Evolutionary conservation across 2,888 invertebrate genomes (phyloP).

Genomic region (Dendrolimus pini): DNA sequence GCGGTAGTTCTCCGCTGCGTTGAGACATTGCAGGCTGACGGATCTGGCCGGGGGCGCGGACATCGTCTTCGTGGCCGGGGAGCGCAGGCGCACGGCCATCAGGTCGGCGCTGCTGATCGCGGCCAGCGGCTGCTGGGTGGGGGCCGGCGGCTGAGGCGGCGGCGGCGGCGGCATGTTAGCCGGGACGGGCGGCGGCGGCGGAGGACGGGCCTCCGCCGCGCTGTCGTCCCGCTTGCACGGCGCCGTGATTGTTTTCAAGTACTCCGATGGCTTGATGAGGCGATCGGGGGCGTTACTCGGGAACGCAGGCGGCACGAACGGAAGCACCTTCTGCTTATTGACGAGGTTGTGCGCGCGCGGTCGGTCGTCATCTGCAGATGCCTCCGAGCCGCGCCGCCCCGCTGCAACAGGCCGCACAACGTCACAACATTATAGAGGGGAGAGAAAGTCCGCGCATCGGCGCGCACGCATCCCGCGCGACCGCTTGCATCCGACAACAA

Average conservation of each 20-base stretch:
- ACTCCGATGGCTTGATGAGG: conserved; percentile 95
- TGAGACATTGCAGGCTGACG: conserved; percentile 84
- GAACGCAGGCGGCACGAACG: conserved; percentile 95
- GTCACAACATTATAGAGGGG: conserved; percentile 24
- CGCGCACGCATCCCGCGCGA: conserved; percentile 44
- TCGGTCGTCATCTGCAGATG: conserved; percentile 68
- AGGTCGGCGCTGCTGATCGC: conserved; percentile 92
- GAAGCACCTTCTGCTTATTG: conserved; percentile 90
- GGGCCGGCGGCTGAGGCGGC: conserved; percentile 50
- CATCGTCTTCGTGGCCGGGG: conserved; percentile 86
- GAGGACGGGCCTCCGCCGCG: conserved; percentile 77
- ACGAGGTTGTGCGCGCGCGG: conserved; percentile 81
- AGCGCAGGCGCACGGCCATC: conserved; percentile 87
- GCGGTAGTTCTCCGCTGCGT: conserved; percentile 81
- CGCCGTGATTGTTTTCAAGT: conserved; percentile 88
- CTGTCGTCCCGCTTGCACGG: conserved; percentile 73
- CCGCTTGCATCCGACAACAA: conserved; percentile 12
- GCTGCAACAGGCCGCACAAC: conserved; percentile 49
- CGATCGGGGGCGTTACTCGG: conserved; percentile 87
- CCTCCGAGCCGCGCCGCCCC: conserved; percentile 60
- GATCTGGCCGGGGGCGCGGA: conserved; percentile 86
- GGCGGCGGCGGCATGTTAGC: conserved; percentile 46
- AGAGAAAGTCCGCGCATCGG: conserved; percentile 63
- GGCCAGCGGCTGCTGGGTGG: conserved; percentile 84
- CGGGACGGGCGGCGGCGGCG: conserved; percentile 75